phyloP scores from a whole-genome alignment of 2,113 vertebrate genomes.

The Spilogale gracilis region DNA sequence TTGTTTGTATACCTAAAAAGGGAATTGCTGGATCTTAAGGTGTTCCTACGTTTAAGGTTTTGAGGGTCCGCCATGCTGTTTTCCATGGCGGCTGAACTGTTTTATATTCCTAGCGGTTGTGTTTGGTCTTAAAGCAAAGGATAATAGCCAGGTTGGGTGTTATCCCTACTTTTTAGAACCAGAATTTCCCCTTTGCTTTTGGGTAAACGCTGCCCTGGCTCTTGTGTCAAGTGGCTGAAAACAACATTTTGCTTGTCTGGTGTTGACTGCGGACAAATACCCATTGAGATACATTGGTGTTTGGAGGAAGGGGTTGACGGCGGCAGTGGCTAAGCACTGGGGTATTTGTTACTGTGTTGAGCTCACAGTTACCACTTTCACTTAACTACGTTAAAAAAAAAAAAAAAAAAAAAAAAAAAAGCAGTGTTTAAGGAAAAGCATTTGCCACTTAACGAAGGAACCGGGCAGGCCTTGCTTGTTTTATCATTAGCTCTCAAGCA shows the following conservation, averaged over 20 bases:
- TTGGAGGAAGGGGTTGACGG: neutral
- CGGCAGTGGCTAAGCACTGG: neutral
- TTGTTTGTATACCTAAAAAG: neutral
- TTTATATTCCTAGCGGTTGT: neutral
- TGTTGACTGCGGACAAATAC: neutral
- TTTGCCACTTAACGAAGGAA: neutral
- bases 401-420: no score
- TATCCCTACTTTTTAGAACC: neutral
- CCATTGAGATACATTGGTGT: neutral
- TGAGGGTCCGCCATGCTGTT: neutral
- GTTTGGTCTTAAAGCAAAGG: neutral
- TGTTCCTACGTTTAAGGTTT: neutral
- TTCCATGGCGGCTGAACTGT: neutral
- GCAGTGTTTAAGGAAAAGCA: neutral
- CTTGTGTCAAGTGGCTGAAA: neutral
- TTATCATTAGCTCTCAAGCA: neutral
- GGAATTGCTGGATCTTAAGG: neutral
- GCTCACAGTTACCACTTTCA: neutral
- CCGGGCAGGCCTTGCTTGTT: no score
- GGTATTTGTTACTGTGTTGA: neutral
- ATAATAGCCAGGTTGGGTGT: neutral
- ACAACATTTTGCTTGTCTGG: neutral
- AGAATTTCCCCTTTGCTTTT: neutral
- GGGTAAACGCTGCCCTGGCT: neutral
- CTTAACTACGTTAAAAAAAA: neutral